These are phyloP conservation scores for Pachymerium ferrugineum DNA, from an alignment of 2,888 invertebrate species.

Conservation along the genomic window DNA sequence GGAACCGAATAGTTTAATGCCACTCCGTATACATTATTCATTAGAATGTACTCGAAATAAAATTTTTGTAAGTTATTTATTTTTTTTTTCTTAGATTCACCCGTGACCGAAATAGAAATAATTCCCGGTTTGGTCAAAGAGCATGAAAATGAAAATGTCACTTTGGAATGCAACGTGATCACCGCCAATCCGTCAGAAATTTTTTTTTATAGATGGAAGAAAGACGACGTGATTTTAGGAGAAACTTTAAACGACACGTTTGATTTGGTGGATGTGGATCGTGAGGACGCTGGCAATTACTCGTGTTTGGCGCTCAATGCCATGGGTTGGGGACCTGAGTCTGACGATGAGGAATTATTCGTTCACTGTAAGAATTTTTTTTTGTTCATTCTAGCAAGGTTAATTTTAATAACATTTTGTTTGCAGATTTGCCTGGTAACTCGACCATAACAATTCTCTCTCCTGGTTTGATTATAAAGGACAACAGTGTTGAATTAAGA, in stretches of 20 bases:
- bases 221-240: neutral
- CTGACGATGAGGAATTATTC: neutral
- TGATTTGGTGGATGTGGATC: neutral
- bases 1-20: too few relatives aligned
- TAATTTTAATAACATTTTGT: neutral
- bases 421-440: neutral
- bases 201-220: neutral
- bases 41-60: neutral
- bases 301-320: neutral
- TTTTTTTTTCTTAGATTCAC: neutral
- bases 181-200: neutral
- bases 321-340: conserved; percentile 11
- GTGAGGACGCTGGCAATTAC: conserved; percentile 18
- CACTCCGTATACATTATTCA: too few relatives aligned
- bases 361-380: conserved; percentile 15
- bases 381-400: neutral
- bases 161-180: neutral
- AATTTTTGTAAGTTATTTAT: neutral
- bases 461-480: neutral
- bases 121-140: neutral
- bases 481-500: neutral
- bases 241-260: conserved; percentile 10
- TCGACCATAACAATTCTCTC: neutral
- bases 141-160: neutral
- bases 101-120: neutral